Conservation (phyloP, 2,113 vertebrate genomes). For the Phalacrocorax aristotelis region DNA sequence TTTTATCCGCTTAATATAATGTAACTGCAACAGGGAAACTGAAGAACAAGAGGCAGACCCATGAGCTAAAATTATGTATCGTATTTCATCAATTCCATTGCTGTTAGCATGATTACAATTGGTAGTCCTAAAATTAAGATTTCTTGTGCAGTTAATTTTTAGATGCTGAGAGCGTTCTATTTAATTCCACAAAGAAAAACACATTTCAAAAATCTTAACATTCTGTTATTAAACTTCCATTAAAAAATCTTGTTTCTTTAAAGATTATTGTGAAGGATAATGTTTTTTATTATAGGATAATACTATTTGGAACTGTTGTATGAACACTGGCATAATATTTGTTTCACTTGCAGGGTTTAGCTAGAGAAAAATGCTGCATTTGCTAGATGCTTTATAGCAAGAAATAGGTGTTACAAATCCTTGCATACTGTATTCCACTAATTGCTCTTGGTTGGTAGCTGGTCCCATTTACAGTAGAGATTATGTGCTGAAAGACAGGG, state of each 20-base stretch:
- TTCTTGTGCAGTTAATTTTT: not conserved
- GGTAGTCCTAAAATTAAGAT: not conserved
- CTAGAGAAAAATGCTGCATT: conserved; percentile 20
- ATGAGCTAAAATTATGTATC: not conserved
- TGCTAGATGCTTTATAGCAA: conserved; percentile 18
- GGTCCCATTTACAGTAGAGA: conserved; percentile 49
- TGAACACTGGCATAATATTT: not conserved
- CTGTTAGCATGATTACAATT: not conserved
- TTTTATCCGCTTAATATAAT: not conserved
- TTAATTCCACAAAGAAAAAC: not conserved
- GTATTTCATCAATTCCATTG: not conserved
- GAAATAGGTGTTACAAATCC: conserved; percentile 24
- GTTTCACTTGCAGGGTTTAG: conserved; percentile 25
- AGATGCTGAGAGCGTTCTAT: not conserved
- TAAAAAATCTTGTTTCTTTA: conserved; percentile 16
- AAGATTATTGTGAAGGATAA: conserved; percentile 11
- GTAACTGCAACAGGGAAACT: not conserved
- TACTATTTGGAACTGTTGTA: not conserved
- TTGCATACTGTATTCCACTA: conserved; percentile 42
- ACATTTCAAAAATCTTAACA: not conserved
- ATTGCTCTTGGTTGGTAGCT: conserved; percentile 48
- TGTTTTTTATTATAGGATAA: not conserved
- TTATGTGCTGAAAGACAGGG: conserved; percentile 39
- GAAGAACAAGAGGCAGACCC: not conserved
- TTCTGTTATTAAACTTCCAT: not conserved